These are phyloP conservation scores for Nycticorax nycticorax DNA, from an alignment of 2,113 vertebrate genomes.

Conservation along the genomic window DNA sequence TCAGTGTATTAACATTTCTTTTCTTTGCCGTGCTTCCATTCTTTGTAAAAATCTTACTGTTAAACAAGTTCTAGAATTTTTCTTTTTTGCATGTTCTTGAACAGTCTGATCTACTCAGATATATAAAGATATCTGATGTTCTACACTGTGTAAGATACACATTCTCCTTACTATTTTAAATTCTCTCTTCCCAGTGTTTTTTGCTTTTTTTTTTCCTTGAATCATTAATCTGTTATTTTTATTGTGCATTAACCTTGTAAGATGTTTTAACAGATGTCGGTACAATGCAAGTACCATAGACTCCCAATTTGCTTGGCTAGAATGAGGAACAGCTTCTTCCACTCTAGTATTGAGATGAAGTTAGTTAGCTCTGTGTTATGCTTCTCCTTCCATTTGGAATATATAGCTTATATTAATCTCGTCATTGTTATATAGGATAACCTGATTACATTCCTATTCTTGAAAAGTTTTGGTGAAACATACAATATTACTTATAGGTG, in stretches of 20 bases:
- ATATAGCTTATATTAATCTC: not conserved
- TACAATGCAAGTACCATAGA: not conserved
- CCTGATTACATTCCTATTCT: not conserved
- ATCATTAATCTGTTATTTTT: not conserved
- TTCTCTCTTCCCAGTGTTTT: not conserved
- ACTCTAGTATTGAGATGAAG: not conserved
- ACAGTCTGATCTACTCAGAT: not conserved
- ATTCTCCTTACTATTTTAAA: not conserved
- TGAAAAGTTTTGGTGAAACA: not conserved
- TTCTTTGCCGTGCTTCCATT: not conserved
- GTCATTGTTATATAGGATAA: not conserved
- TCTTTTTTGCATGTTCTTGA: not conserved
- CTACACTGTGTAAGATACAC: not conserved
- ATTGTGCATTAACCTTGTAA: not conserved
- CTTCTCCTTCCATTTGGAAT: not conserved
- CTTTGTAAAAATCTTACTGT: not conserved
- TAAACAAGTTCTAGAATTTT: not conserved
- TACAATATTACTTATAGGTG: not conserved
- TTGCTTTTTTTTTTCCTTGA: not conserved
- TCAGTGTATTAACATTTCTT: not conserved
- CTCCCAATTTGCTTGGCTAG: not conserved
- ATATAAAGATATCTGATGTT: not conserved
- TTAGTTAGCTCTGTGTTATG: not conserved
- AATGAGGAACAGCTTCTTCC: not conserved
- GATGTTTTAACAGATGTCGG: not conserved